Conservation (phyloP, 2,888 invertebrate genomes). For the Hirtodrosophila histrioides region DNA sequence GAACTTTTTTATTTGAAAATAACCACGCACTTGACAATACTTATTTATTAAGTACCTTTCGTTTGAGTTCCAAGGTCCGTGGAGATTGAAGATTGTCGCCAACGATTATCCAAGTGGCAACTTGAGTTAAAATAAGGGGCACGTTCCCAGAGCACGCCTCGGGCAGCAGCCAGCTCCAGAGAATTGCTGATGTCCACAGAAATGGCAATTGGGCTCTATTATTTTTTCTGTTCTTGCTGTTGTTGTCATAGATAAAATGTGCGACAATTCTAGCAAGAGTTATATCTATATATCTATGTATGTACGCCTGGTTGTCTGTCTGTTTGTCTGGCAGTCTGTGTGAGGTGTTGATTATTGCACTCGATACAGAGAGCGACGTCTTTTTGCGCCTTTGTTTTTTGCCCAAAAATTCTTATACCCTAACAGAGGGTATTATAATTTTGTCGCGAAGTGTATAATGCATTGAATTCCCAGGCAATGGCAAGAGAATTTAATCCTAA, state of each 20-base stretch:
- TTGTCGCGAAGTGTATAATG: background rate
- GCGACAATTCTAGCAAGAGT: conserved; percentile 66
- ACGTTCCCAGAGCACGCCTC: conserved; percentile 43
- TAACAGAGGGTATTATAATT: background rate
- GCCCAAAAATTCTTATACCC: conserved; percentile 6
- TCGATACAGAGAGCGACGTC: conserved; percentile 39
- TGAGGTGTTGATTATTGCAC: conserved; percentile 70
- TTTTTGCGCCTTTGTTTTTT: conserved; percentile 34
- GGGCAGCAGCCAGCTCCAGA: conserved; percentile 21
- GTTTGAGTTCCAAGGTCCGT: background rate
- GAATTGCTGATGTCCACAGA: conserved; percentile 73
- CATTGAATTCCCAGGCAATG: too few relatives aligned
- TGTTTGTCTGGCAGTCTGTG: conserved; percentile 7
- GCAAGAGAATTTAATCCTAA: too few relatives aligned
- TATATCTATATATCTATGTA: conserved; percentile 18
- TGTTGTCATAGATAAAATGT: conserved; percentile 52
- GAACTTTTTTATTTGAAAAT: too few relatives aligned
- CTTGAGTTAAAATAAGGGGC: conserved; percentile 51
- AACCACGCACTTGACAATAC: too few relatives aligned
- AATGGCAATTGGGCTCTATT: conserved; percentile 52
- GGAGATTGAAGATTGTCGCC: conserved; percentile 48
- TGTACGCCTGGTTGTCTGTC: conserved; percentile 18
- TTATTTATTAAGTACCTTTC: background rate
- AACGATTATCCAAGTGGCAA: conserved; percentile 68
- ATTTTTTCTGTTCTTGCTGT: conserved; percentile 16